Conservation (phyloP, 1,140 invertebrate genomes). For the Idris sp. region DNA sequence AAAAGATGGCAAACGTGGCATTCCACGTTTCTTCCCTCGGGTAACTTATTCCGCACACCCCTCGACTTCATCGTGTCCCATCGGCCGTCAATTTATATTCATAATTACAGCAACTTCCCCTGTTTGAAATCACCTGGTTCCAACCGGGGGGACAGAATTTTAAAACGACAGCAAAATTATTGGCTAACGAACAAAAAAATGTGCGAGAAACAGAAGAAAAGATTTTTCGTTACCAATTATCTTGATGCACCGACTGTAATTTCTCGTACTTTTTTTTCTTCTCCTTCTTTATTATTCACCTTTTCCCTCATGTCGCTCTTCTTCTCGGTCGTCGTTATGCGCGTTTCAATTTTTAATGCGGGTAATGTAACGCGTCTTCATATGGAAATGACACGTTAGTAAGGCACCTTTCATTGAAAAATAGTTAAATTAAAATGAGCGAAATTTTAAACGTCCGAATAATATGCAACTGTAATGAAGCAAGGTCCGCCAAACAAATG, state of each 20-base stretch:
- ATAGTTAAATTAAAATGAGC: constrained; percentile 34
- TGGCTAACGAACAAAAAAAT: constrained; percentile 70
- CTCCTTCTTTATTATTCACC: constrained; percentile 23
- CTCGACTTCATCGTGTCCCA: constrained; percentile 58
- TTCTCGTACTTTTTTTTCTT: constrained; percentile 13
- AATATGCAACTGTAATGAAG: constrained; percentile 29
- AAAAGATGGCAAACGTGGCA: constrained; percentile 73
- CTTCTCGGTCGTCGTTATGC: constrained; percentile 17
- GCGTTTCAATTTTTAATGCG: constrained; percentile 29
- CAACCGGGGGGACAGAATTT: constrained; percentile 48
- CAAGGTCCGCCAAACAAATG: constrained; percentile 19
- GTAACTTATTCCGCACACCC: constrained; percentile 40
- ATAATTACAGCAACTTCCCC: constrained; percentile 71
- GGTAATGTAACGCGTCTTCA: constrained; percentile 23
- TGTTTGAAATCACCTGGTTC: constrained; percentile 67
- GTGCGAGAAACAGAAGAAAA: constrained; percentile 61
- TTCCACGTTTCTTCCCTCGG: constrained; percentile 56
- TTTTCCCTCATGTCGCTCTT: constrained; percentile 13
- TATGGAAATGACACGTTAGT: constrained; percentile 27
- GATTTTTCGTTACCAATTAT: constrained; percentile 58
- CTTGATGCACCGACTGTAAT: constrained; percentile 42
- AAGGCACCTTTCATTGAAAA: constrained; percentile 27
- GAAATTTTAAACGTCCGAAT: constrained; percentile 42
- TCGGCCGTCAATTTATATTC: constrained; percentile 76
- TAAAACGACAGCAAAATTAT: constrained; percentile 68